Conservation (phyloP, 1,140 invertebrate genomes). For the Tetramorium alpestre region DNA sequence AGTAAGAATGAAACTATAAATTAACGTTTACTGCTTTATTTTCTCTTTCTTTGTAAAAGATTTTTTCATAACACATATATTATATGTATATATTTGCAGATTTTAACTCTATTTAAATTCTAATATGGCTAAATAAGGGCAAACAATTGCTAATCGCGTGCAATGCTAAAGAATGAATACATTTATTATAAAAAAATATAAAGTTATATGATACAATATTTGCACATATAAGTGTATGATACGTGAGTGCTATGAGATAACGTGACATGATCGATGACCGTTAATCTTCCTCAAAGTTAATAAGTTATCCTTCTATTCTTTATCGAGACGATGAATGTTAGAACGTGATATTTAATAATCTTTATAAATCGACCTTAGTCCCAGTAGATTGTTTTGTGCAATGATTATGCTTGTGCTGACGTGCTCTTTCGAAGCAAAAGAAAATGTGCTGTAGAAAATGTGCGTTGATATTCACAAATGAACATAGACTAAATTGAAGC, state of each 20-base stretch:
- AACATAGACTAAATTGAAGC: not conserved
- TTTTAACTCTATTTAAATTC: not conserved
- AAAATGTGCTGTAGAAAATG: not conserved
- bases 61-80: not conserved
- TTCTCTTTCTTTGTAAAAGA: not conserved
- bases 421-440: conserved; percentile 28
- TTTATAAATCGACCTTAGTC: conserved; percentile 5
- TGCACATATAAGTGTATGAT: conserved; percentile 35
- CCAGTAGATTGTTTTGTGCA: conserved; percentile 17
- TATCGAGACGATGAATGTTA: not conserved
- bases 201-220: conserved; percentile 66
- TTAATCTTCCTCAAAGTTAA: conserved; percentile 34
- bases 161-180: conserved; percentile 66
- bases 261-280: conserved; percentile 41
- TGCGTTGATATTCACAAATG: conserved; percentile 14
- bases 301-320: conserved; percentile 3
- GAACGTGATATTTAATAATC: not conserved
- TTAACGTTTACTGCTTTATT: not conserved
- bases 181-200: conserved; percentile 71
- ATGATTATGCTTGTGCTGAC: conserved; percentile 22
- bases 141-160: conserved; percentile 69
- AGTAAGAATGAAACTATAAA: not conserved
- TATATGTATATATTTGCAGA: not conserved
- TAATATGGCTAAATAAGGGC: conserved; percentile 55
- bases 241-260: conserved; percentile 21